These are phyloP conservation scores for Distichodus sexfasciatus DNA, from an alignment of 2,797 vertebrate genomes.

Conservation along the genomic window DNA sequence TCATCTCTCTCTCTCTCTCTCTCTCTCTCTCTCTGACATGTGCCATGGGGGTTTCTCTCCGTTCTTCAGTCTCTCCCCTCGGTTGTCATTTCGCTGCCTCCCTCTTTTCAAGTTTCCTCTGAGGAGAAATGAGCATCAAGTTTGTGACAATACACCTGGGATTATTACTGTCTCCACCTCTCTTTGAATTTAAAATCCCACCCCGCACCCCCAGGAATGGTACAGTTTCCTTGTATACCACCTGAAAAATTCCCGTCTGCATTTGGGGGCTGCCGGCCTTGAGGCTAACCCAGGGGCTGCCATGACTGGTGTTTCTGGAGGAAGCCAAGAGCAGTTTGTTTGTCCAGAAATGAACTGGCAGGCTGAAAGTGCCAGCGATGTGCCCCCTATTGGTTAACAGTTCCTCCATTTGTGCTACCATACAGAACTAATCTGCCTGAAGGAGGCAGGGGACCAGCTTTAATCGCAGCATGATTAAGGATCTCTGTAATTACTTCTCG, in stretches of 20 bases:
- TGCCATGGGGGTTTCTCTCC: conserved; percentile 34
- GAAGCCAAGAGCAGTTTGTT: background rate
- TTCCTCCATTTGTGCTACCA: background rate
- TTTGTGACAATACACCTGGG: background rate
- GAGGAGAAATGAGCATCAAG: background rate
- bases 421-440: background rate
- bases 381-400: background rate
- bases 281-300: background rate
- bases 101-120: background rate
- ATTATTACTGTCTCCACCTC: conserved; percentile 71
- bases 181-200: background rate
- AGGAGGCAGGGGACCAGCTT: background rate
- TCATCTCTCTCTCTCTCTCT: background rate
- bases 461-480: conserved; percentile 17
- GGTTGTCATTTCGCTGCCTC: conserved; percentile 39
- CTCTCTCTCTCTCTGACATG: background rate
- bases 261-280: background rate
- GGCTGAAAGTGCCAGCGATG: background rate
- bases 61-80: conserved; percentile 68
- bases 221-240: background rate
- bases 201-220: no score
- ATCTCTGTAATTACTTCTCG: background rate
- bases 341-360: background rate
- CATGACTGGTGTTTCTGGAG: background rate
- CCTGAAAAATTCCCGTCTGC: background rate